These are phyloP conservation scores for Monoplex corrugatus DNA, from an alignment of 2,888 invertebrate species.

Conservation along the genomic window DNA sequence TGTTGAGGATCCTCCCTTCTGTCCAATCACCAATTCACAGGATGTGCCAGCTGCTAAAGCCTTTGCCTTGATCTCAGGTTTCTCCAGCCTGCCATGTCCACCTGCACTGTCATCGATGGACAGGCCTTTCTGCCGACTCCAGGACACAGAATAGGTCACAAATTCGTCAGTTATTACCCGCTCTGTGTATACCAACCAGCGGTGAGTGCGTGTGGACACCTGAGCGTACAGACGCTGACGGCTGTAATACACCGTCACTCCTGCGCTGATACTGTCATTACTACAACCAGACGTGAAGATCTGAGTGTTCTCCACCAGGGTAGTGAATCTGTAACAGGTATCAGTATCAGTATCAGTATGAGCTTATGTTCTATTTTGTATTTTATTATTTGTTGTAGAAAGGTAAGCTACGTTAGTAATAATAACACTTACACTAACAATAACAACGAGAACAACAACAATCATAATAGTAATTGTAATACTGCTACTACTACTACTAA, in stretches of 20 bases:
- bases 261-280: slow-evolving; percentile 54
- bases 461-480: no score
- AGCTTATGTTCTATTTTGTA: no score
- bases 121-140: slow-evolving; percentile 58
- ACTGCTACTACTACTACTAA: no score
- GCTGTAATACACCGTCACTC: slow-evolving; percentile 60
- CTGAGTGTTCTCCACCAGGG: slow-evolving; percentile 58
- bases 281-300: slow-evolving; percentile 62
- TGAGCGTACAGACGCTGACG: slow-evolving; percentile 58
- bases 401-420: no score
- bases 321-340: slow-evolving; percentile 53
- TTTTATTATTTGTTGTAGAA: no score
- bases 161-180: slow-evolving; percentile 48
- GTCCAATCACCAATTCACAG: slow-evolving; percentile 51
- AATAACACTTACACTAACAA: no score
- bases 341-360: no score
- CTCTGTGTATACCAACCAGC: slow-evolving; percentile 60
- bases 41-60: not conserved
- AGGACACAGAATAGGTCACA: slow-evolving; percentile 54
- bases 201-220: slow-evolving; percentile 56
- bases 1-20: slow-evolving; percentile 8
- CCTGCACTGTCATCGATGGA: slow-evolving; percentile 47
- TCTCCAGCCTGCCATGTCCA: slow-evolving; percentile 28
- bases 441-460: no score
- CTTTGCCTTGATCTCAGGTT: slow-evolving; percentile 31